phyloP scores from a whole-genome alignment of 2,888 invertebrate species.

The Bedellia somnulentella region DNA sequence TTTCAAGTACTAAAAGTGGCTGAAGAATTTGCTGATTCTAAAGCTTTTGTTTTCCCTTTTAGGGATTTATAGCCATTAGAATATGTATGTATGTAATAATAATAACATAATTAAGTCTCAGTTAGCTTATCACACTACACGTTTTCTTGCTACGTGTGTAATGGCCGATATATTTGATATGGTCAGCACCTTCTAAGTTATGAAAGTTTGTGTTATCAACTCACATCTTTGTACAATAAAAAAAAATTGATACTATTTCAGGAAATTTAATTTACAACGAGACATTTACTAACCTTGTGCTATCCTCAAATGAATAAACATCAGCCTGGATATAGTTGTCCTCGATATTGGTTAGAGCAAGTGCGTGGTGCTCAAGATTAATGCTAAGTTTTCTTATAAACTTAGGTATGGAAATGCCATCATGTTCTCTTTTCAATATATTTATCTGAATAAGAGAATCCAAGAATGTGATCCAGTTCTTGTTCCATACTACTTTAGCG shows the following conservation, averaged over 20 bases:
- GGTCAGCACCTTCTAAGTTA: no score
- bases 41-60: no score
- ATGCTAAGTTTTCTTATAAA: constrained; percentile 1
- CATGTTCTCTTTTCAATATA: constrained; percentile 57
- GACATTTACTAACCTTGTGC: neutral
- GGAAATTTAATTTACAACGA: neutral
- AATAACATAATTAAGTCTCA: neutral
- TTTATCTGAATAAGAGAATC: constrained; percentile 76
- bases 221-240: no score
- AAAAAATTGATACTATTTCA: neutral
- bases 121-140: no score
- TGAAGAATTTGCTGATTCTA: no score
- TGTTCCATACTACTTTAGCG: constrained; percentile 44
- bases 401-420: constrained; percentile 61
- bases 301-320: neutral
- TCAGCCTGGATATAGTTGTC: neutral
- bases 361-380: neutral
- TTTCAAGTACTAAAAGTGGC: no score
- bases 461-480: constrained; percentile 74
- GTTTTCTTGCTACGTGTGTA: neutral
- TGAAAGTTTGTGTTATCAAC: no score
- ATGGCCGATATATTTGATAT: no score
- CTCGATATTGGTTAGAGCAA: neutral
- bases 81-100: no score
- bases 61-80: no score